A percentile compares a stretch with the other conserved stretches of the same genome.
Evolutionary conservation across 2,797 vertebrate genomes (phyloP).

Genomic region (Rhinoraja longicauda): DNA sequence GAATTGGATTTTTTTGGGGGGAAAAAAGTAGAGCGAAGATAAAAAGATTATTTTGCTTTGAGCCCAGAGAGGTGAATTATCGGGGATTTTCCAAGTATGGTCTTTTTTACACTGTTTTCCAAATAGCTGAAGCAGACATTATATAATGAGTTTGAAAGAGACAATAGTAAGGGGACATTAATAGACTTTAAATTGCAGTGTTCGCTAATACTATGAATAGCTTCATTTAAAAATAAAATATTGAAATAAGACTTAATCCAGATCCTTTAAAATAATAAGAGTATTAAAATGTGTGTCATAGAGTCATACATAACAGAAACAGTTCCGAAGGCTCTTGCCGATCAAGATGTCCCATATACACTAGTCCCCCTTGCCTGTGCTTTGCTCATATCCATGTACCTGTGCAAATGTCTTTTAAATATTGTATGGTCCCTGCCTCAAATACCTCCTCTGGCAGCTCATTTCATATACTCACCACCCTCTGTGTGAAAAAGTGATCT

Average conservation of each 20-base stretch:
- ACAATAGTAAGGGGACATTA: not conserved
- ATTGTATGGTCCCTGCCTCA: too few species aligned
- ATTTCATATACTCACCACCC: too few species aligned
- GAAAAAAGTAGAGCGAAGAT: not conserved
- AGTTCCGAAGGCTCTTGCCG: too few species aligned
- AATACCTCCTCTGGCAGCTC: too few species aligned
- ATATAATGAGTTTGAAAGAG: not conserved
- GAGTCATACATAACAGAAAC: too few species aligned
- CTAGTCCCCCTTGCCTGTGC: too few species aligned
- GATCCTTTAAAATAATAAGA: not conserved
- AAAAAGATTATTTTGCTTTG: not conserved
- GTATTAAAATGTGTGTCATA: not conserved
- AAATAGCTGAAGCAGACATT: not conserved
- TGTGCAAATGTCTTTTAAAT: too few species aligned
- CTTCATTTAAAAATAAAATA: not conserved
- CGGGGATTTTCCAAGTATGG: not conserved
- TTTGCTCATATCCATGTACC: too few species aligned
- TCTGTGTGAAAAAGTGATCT: too few species aligned
- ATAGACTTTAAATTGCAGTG: not conserved
- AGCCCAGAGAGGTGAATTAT: not conserved
- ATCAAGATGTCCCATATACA: too few species aligned
- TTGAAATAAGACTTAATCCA: not conserved
- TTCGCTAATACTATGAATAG: not conserved
- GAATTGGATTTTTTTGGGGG: not conserved
- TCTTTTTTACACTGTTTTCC: not conserved